Evolutionary conservation across 2,797 vertebrate genomes (phyloP).

Genomic region (Clarias pachynema): DNA sequence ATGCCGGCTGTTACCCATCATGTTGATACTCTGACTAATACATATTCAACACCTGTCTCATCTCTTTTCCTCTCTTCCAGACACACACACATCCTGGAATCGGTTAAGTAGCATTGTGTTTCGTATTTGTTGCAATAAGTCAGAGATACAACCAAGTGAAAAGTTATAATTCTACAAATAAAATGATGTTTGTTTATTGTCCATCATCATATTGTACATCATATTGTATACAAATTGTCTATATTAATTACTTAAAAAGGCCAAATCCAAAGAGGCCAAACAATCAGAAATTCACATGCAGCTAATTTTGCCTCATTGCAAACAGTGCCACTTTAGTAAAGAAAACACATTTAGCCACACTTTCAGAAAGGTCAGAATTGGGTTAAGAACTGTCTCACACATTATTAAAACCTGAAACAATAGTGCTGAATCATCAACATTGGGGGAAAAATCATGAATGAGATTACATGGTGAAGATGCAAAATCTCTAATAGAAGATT

Average conservation of each 20-base stretch:
- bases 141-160: neutral
- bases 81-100: conserved; percentile 9
- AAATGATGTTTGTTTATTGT: neutral
- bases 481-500: no score
- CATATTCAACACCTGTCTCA: conserved; percentile 46
- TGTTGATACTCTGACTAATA: conserved; percentile 54
- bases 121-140: conserved; percentile 6
- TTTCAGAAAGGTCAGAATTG: no score
- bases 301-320: neutral
- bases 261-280: neutral
- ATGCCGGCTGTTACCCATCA: conserved; percentile 47
- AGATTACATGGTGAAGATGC: no score
- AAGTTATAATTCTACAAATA: neutral
- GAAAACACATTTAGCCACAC: no score
- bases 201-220: neutral
- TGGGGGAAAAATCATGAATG: no score
- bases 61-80: neutral
- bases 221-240: neutral
- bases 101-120: conserved; percentile 8
- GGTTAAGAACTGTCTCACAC: no score
- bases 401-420: no score
- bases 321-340: neutral
- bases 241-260: neutral
- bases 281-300: neutral
- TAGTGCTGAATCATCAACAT: no score